Percentiles rank a stretch among this genome's conserved stretches.
Conservation (phyloP, 2,113 vertebrate species). For the Corythornis vintsioides region DNA sequence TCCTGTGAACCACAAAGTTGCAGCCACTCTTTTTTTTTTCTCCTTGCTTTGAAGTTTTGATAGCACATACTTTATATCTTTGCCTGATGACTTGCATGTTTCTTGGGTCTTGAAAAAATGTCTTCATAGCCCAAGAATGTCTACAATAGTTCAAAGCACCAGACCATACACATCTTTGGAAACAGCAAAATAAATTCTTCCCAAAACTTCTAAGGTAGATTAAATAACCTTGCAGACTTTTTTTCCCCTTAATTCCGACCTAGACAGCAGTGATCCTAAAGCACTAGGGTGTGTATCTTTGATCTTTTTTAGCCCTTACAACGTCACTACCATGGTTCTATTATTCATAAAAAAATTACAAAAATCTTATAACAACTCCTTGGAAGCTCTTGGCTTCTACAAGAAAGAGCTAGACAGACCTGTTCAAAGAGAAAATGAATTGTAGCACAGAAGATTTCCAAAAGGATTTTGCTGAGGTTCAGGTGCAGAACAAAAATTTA, state of each 20-base stretch:
- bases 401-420: not conserved
- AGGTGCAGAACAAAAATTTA: not conserved
- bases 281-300: not conserved
- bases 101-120: constrained; percentile 5
- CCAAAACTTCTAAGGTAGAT: not conserved
- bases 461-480: not conserved
- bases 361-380: not conserved
- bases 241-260: not conserved
- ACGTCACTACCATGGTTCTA: not conserved
- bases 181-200: not conserved
- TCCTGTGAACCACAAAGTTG: not conserved
- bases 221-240: not conserved
- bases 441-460: not conserved
- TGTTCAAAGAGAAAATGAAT: not conserved
- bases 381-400: not conserved
- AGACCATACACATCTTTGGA: not conserved
- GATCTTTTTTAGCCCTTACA: not conserved
- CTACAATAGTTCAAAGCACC: not conserved
- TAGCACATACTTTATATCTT: not conserved
- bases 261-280: not conserved
- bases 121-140: not conserved
- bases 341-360: not conserved
- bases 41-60: constrained; percentile 29
- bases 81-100: not conserved
- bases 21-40: not conserved